phyloP scores from a whole-genome alignment of 2,888 invertebrate genomes.

The Zygogramma bicolorata region DNA sequence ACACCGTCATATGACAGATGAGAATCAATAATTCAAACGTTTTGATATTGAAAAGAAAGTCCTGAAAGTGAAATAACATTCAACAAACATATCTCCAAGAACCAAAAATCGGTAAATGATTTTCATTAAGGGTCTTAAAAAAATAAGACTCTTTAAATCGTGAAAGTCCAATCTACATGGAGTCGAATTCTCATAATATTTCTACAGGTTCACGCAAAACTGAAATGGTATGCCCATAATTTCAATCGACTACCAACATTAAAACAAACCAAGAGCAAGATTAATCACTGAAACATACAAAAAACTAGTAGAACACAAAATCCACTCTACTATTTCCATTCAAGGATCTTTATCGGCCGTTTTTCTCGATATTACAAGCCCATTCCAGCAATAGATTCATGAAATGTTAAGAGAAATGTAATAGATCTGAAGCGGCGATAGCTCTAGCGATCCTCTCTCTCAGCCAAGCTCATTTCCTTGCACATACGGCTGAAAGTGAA shows the following conservation, averaged over 20 bases:
- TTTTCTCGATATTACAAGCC: conserved; percentile 37
- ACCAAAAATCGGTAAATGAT: too few species aligned
- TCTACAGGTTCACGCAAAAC: too few species aligned
- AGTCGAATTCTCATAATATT: too few species aligned
- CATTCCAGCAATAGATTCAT: conserved; percentile 34
- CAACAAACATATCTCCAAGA: too few species aligned
- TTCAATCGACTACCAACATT: neutral
- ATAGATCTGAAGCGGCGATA: conserved; percentile 37
- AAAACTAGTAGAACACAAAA: neutral
- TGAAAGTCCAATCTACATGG: too few species aligned
- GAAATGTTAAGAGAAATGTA: conserved; percentile 36
- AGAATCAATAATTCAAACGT: too few species aligned
- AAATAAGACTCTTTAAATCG: too few species aligned
- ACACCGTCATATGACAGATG: too few species aligned
- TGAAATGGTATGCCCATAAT: neutral
- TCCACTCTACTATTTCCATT: conserved; percentile 17
- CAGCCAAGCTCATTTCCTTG: conserved; percentile 36
- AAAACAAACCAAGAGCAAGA: neutral
- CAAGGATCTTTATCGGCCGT: conserved; percentile 35
- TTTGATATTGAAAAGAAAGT: too few species aligned
- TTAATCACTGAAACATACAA: neutral
- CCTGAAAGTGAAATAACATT: too few species aligned
- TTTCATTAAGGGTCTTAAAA: too few species aligned
- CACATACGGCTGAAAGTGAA: conserved; percentile 43
- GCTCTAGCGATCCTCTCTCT: conserved; percentile 20